Conservation (phyloP, 2,888 invertebrate genomes). For the Cylindroiulus punctatus region DNA sequence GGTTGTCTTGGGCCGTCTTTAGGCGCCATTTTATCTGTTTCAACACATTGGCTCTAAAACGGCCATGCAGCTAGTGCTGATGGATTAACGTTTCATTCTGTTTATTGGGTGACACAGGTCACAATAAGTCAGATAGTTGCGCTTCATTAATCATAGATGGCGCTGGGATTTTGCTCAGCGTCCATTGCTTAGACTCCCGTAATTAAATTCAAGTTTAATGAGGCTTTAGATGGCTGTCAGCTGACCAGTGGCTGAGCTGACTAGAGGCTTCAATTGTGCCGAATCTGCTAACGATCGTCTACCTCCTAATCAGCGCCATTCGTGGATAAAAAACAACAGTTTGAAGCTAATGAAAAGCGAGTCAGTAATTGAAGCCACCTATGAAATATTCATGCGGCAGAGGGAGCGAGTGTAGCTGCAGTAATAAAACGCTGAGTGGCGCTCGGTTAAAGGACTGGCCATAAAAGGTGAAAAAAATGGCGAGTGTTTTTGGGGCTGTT, state of each 20-base stretch:
- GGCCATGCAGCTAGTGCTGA: too few species aligned
- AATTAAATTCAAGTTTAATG: conserved; percentile 18
- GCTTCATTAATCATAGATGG: too few species aligned
- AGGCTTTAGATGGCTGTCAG: background rate
- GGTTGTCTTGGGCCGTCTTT: too few species aligned
- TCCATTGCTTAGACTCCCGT: background rate
- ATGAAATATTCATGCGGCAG: conserved; percentile 5
- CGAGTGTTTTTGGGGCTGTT: background rate
- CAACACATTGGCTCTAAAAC: too few species aligned
- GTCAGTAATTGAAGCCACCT: background rate
- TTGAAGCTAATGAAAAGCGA: conserved; percentile 8
- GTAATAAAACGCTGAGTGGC: background rate
- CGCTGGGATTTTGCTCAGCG: too few species aligned
- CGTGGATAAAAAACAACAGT: background rate
- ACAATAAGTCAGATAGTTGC: too few species aligned
- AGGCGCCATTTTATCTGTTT: too few species aligned
- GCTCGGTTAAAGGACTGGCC: background rate
- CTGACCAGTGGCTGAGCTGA: background rate
- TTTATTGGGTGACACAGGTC: too few species aligned
- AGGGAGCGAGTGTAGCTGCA: background rate
- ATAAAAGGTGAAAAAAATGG: background rate
- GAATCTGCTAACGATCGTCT: background rate
- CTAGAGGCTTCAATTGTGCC: background rate
- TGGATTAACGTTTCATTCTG: too few species aligned
- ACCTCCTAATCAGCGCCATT: background rate